These are phyloP conservation scores for Pelochelys cantorii DNA, from an alignment of 2,797 vertebrate genomes.

Conservation along the genomic window DNA sequence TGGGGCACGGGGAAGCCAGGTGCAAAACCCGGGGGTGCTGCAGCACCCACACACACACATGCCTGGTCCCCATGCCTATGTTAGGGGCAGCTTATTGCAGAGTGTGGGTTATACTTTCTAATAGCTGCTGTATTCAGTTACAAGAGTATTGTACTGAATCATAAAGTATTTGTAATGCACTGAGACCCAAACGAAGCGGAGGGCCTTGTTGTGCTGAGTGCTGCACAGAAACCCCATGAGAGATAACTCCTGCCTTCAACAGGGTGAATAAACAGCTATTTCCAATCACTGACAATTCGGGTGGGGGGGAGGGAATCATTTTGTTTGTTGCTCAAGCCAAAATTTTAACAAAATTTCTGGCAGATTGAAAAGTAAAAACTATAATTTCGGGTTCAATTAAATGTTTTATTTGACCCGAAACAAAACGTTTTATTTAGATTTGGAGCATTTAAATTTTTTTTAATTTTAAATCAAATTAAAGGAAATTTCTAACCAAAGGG, in stretches of 20 bases:
- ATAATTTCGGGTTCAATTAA: too few relatives aligned
- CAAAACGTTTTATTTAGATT: background rate
- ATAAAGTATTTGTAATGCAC: background rate
- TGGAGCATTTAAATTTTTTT: background rate
- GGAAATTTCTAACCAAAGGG: background rate
- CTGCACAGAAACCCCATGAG: background rate
- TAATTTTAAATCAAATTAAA: background rate
- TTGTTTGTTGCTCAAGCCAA: background rate
- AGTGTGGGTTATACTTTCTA: background rate
- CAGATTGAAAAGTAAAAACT: background rate
- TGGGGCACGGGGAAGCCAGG: too few relatives aligned
- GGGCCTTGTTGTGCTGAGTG: background rate
- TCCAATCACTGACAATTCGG: background rate
- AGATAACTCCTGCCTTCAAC: background rate
- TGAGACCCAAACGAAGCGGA: background rate
- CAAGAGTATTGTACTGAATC: background rate
- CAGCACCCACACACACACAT: too few relatives aligned
- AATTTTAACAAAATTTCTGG: background rate
- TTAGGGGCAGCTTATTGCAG: background rate
- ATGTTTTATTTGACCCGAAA: background rate
- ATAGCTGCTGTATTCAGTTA: background rate
- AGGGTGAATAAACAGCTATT: background rate
- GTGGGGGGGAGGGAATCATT: background rate
- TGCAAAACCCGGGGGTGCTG: too few relatives aligned
- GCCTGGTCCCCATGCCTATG: background rate